Conservation (phyloP, 2,888 invertebrate species). For the Drosophila eohydei region DNA sequence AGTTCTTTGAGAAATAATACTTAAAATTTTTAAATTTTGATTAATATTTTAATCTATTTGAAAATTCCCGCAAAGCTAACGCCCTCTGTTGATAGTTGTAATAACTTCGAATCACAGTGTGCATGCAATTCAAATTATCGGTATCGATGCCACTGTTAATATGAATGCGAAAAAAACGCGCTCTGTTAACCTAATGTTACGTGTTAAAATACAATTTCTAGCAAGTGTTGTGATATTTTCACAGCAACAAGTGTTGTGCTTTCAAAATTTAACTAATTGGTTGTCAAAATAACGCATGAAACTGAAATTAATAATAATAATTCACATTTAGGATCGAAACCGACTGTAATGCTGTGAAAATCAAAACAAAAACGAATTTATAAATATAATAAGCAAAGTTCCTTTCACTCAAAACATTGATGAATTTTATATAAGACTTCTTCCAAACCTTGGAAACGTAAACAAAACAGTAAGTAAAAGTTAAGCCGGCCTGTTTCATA, state of each 20-base stretch:
- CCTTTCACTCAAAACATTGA: slow-evolving; percentile 2
- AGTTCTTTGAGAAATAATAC: background rate
- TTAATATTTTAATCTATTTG: slow-evolving; percentile 12
- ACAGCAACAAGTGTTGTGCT: slow-evolving; percentile 27
- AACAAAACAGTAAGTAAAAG: slow-evolving; percentile 34
- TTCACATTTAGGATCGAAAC: background rate
- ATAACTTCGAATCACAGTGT: background rate
- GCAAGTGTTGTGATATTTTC: slow-evolving; percentile 31
- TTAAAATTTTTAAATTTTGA: slow-evolving; percentile 4
- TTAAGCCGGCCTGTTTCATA: slow-evolving; percentile 55
- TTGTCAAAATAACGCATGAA: background rate
- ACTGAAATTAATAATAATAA: background rate
- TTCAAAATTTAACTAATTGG: background rate
- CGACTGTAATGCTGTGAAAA: slow-evolving; percentile 8
- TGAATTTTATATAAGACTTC: slow-evolving; percentile 8
- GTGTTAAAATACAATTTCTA: slow-evolving; percentile 17
- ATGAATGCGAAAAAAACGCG: slow-evolving; percentile 34
- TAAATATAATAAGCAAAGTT: slow-evolving; percentile 26
- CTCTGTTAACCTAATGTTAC: slow-evolving; percentile 48
- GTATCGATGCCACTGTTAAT: slow-evolving; percentile 33
- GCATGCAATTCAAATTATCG: slow-evolving; percentile 15
- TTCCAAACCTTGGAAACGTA: slow-evolving; percentile 12
- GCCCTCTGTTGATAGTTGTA: slow-evolving; percentile 23
- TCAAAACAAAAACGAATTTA: slow-evolving; percentile 37
- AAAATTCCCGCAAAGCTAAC: slow-evolving; percentile 21